These are phyloP conservation scores for Tor tambroides DNA, from an alignment of 2,113 vertebrate genomes.

Conservation along the genomic window DNA sequence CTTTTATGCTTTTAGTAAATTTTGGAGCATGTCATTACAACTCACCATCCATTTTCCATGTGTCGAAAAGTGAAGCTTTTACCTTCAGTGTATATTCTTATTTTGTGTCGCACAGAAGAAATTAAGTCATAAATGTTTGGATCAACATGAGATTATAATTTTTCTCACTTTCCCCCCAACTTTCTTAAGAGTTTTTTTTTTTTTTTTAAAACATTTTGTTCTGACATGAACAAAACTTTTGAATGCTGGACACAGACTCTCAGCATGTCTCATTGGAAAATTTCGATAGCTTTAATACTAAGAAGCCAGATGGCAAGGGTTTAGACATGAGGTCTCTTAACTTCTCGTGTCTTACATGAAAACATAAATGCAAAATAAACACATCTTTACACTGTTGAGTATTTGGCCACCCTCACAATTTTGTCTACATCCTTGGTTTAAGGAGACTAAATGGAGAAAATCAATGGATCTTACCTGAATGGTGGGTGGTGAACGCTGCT, in stretches of 20 bases:
- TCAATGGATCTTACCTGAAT: conserved; percentile 81
- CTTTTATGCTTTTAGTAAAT: too few relatives aligned
- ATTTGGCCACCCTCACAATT: background rate
- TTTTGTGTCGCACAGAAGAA: background rate
- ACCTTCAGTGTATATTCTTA: too few relatives aligned
- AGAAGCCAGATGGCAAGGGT: background rate
- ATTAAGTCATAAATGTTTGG: background rate
- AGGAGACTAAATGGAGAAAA: background rate
- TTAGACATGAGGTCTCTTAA: background rate
- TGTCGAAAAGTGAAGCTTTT: too few relatives aligned
- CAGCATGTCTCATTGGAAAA: background rate
- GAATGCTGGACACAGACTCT: background rate
- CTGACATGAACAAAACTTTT: background rate
- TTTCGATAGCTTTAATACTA: background rate
- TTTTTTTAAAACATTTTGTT: background rate
- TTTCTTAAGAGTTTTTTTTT: background rate
- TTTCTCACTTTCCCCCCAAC: background rate
- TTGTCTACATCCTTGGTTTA: background rate
- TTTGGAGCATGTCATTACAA: too few relatives aligned
- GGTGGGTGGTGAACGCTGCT: conserved; percentile 91
- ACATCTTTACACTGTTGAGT: background rate
- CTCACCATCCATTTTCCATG: too few relatives aligned
- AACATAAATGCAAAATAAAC: background rate
- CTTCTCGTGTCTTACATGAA: background rate
- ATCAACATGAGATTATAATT: background rate